Evolutionary conservation across 2,888 invertebrate species (phyloP), one percentile per base, ranked within the genome.

Genomic region (Nasonia oneida): DNA sequence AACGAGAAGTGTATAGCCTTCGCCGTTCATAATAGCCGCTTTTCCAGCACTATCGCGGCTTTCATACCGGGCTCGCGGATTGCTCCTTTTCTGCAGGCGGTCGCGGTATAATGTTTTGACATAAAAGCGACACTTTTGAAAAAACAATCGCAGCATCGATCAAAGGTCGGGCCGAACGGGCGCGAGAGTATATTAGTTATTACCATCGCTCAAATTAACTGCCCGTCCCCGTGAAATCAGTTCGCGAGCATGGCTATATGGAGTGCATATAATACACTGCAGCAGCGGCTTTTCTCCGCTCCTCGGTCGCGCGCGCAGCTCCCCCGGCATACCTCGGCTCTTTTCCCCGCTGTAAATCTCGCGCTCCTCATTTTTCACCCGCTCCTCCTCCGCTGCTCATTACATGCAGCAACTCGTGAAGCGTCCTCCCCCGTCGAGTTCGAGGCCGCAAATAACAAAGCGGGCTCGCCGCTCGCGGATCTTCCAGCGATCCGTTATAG

Each of bases 401-500:
- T 67, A 67, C 67, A 67, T 67, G 67, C 67, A 67, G 67, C 33
- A 67, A 23, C n/a, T 61, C 23, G 61, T 2, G 23, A 61, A 61
- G 23, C 57, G 12, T 29, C 33, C 29, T 33, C 29, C 33, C 67
- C n/a, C 61, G 61, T 23, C 61, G 61, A 8, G 61, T 61, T 61
- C 61, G 61, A 61, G n/a, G 67, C 33, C n/a, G 64, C 33, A 23
- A 23, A 23, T 23, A 23, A 23, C 23, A 23, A 14, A 67, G 33
- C 64, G 64, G 29, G 64, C 64, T 67, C 64, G 39, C 77, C 61
- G 77, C 61, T 77, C 77, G 42, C 64, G 77, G 77, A 77, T 77
- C 77, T 64, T 37, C 64, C 77, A 53, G 53, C 64, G 64, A 77
- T 77, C 77, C 64, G 77, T 77, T 77, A 64, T 64, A 12, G 23